These are phyloP conservation scores for Sigmodon hispidus DNA, from an alignment of 2,113 vertebrate species.

Conservation along the genomic window DNA sequence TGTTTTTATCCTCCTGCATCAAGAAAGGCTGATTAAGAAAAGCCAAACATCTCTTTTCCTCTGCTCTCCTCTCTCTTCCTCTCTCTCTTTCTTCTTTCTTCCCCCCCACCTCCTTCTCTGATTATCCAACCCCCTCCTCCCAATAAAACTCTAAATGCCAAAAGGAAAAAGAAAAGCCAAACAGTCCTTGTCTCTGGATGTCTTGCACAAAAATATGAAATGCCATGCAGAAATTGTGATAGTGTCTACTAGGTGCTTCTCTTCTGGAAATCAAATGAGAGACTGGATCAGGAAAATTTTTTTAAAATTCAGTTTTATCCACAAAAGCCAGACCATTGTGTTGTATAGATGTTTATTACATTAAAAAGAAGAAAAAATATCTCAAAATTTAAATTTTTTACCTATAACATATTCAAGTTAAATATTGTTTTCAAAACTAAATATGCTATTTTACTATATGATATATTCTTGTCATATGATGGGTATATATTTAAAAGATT, in stretches of 20 bases:
- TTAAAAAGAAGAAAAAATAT: neutral
- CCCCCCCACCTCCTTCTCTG: too few species aligned
- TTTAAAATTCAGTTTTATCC: neutral
- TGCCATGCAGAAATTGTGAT: neutral
- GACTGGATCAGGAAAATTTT: neutral
- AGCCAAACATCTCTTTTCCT: too few species aligned
- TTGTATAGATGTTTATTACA: neutral
- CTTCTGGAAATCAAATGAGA: neutral
- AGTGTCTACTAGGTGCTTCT: neutral
- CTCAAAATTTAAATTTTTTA: slow-evolving; percentile 39
- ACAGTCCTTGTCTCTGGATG: neutral
- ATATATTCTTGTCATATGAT: neutral
- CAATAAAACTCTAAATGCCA: too few species aligned
- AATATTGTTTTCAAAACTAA: neutral
- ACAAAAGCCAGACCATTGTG: neutral
- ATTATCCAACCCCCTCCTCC: too few species aligned
- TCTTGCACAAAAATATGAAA: neutral
- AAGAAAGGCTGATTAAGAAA: slow-evolving; percentile 4
- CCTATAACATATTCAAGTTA: slow-evolving; percentile 17
- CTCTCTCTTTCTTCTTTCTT: too few species aligned
- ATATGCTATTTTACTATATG: neutral
- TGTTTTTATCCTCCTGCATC: neutral
- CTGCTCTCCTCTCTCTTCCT: too few species aligned
- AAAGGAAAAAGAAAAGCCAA: neutral
- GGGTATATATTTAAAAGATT: neutral